Conservation (phyloP, 2,888 invertebrate genomes). For the Drosophila falleni region DNA sequence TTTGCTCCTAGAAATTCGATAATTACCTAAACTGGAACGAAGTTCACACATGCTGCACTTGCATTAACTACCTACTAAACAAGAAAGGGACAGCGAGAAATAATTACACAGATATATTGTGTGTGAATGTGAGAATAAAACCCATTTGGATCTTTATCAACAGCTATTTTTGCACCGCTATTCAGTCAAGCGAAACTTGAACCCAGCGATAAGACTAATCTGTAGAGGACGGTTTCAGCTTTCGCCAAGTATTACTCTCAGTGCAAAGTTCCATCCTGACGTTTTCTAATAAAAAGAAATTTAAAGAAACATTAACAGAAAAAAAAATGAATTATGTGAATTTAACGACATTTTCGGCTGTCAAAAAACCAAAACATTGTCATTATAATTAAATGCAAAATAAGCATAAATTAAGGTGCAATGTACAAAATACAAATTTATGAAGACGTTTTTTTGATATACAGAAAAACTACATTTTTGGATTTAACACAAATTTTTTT, state of each 20-base stretch:
- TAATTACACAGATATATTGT: not conserved
- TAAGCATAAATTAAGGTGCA: not conserved
- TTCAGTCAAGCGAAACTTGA: constrained; percentile 45
- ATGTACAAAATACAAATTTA: too few species aligned
- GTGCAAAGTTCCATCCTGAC: constrained; percentile 38
- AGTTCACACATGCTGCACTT: constrained; percentile 37
- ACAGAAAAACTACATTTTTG: too few species aligned
- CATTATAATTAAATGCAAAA: not conserved
- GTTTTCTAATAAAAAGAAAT: constrained; percentile 2
- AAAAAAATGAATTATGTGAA: not conserved
- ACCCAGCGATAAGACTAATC: constrained; percentile 54
- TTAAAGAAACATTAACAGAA: not conserved
- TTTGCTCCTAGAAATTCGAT: constrained; percentile 1
- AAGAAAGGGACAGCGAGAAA: not conserved
- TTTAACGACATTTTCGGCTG: not conserved
- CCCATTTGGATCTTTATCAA: constrained; percentile 30
- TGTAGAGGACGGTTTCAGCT: constrained; percentile 27
- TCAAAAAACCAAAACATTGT: not conserved
- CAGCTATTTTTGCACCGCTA: constrained; percentile 36
- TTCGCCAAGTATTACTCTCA: constrained; percentile 19
- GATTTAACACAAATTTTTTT: too few species aligned
- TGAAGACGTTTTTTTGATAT: too few species aligned
- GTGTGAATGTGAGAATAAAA: not conserved
- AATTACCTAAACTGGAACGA: constrained; percentile 10
- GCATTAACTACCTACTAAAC: constrained; percentile 24